phyloP scores from a whole-genome alignment of 2,888 invertebrate species.

The Zhuqinia jingwanae region DNA sequence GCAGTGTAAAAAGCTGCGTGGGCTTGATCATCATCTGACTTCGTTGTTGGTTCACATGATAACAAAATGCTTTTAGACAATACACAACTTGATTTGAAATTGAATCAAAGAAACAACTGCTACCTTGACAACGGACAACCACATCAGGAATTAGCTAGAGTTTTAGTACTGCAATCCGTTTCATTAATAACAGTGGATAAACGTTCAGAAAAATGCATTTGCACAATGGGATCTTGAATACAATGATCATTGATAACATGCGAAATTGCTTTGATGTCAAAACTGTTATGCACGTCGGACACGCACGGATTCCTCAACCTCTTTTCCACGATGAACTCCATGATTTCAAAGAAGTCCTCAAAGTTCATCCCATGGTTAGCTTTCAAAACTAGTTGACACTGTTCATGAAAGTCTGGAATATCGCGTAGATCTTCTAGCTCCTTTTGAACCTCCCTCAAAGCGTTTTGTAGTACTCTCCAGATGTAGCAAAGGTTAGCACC shows the following conservation, averaged over 20 bases:
- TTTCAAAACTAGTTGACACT: constrained; percentile 90
- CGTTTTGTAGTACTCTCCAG: constrained; percentile 86
- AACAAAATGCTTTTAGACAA: constrained; percentile 1
- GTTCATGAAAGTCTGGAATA: constrained; percentile 87
- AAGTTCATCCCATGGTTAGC: constrained; percentile 90
- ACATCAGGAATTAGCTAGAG: not conserved
- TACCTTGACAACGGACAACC: constrained; percentile 16
- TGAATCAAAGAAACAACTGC: not conserved
- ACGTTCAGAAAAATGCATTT: constrained; percentile 34
- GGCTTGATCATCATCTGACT: not conserved
- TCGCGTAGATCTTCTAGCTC: constrained; percentile 91
- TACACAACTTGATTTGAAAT: not conserved
- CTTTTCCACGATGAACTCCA: not conserved
- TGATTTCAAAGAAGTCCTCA: constrained; percentile 85
- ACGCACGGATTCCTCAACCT: not conserved
- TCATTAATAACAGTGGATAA: not conserved
- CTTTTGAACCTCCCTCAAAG: constrained; percentile 86
- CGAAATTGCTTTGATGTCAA: constrained; percentile 70
- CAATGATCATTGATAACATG: constrained; percentile 69
- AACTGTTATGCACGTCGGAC: constrained; percentile 54
- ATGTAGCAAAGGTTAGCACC: constrained; percentile 90
- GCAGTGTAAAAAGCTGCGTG: not conserved
- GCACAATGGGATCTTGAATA: constrained; percentile 49
- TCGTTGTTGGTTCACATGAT: not conserved
- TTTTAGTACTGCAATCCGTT: not conserved